phyloP scores from a whole-genome alignment of 2,797 vertebrate genomes.

The Crax fasciolata region DNA sequence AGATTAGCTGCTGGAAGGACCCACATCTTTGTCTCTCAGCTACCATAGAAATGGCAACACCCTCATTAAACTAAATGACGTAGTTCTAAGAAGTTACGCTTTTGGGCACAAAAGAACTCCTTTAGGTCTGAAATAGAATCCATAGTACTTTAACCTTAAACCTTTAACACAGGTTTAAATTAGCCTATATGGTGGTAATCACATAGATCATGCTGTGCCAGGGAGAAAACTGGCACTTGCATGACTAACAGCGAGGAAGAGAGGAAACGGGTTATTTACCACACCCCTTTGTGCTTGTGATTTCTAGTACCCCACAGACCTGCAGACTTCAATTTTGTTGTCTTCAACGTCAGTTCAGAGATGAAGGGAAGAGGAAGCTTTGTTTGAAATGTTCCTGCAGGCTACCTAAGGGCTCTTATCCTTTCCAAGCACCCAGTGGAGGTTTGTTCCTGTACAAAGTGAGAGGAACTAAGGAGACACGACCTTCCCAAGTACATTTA shows the following conservation, averaged over 20 bases:
- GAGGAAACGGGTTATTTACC: background rate
- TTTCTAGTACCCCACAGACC: background rate
- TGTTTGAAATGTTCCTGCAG: background rate
- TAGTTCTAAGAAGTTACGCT: background rate
- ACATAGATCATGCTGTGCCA: background rate
- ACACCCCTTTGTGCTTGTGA: background rate
- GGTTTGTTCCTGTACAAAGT: background rate
- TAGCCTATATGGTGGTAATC: background rate
- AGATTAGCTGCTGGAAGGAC: background rate
- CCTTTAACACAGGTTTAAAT: background rate
- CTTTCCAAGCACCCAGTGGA: background rate
- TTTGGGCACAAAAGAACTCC: background rate
- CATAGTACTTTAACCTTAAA: background rate
- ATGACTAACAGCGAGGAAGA: background rate
- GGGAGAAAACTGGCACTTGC: background rate
- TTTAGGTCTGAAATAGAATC: background rate
- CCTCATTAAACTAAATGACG: background rate
- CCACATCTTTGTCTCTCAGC: background rate
- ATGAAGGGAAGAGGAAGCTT: background rate
- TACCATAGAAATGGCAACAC: background rate
- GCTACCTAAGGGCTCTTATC: background rate
- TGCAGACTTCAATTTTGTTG: rapidly evolving
- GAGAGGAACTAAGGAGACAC: too few species aligned
- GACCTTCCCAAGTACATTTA: background rate
- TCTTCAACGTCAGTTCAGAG: background rate